Percentiles rank a stretch among this genome's conserved stretches.
Evolutionary conservation across 1,140 invertebrate genomes (phyloP).

Genomic region (Leptopilina clavipes): DNA sequence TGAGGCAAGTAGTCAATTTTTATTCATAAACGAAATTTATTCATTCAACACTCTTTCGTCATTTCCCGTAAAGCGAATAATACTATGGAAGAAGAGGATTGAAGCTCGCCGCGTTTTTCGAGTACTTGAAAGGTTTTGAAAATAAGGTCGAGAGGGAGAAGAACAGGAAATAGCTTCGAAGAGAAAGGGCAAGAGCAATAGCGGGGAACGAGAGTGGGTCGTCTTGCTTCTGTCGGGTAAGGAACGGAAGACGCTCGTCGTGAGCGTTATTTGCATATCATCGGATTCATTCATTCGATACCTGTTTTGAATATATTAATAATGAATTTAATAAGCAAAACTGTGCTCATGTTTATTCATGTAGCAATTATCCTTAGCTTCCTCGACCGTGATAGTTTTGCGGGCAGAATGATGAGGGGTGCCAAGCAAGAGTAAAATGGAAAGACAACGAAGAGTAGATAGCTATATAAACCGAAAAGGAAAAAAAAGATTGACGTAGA

Average conservation of each 20-base stretch:
- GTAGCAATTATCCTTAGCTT: slow-evolving; percentile 56
- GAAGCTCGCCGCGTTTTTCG: slow-evolving; percentile 13
- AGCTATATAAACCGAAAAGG: not conserved
- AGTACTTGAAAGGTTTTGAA: slow-evolving; percentile 30
- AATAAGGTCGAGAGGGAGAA: slow-evolving; percentile 25
- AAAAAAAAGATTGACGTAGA: slow-evolving; percentile 4
- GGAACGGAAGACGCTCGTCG: slow-evolving; percentile 59
- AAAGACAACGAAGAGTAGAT: slow-evolving; percentile 9
- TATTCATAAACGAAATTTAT: slow-evolving; percentile 5
- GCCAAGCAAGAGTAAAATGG: slow-evolving; percentile 34
- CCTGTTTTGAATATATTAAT: slow-evolving; percentile 68
- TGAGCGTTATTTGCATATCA: slow-evolving; percentile 58
- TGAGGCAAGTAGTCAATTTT: not conserved
- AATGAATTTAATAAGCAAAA: slow-evolving; percentile 67
- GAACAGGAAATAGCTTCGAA: not conserved
- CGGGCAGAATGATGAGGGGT: slow-evolving; percentile 46
- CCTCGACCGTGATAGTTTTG: slow-evolving; percentile 55
- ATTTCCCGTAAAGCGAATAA: not conserved
- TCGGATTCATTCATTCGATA: slow-evolving; percentile 64
- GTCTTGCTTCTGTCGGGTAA: slow-evolving; percentile 1
- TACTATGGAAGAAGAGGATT: not conserved
- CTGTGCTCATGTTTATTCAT: slow-evolving; percentile 65
- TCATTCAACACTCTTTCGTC: slow-evolving; percentile 3
- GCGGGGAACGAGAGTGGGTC: slow-evolving; percentile 8
- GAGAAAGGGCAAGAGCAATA: slow-evolving; percentile 32